Base-by-base conservation (phyloP, 1,140 invertebrate genomes). In the Hesperophylax magnus region DNA sequence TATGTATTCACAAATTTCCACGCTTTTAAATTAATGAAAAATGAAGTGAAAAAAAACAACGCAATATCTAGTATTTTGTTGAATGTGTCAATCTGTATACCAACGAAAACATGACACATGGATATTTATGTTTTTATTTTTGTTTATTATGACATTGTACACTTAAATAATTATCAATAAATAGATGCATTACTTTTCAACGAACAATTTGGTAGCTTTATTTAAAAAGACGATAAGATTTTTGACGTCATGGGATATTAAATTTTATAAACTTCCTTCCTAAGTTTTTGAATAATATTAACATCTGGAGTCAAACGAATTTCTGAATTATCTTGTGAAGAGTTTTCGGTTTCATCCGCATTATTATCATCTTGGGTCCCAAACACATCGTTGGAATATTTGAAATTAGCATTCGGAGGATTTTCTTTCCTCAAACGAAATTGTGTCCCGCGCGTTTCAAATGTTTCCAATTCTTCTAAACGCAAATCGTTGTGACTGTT, bases 241-340 rank as follows among this genome's bases (percentile, higher is more conserved):
- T 22, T 11, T 24, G 11, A 61, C 17, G 24, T 6, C 3, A 5
- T 6, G 8, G 24, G 18, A 20, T 18, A 18, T 22, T 58, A 58
- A 18, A 8, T 39, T 3, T 67, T 67, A 27, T 67, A n/a, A n/a
- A 22, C 22, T 60, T 31, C 53, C 27, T 78, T 18, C 24, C 77
- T 52, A 24, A 67, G 22, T 52, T 67, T 65, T 22, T 39, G 15
- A 14, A 78, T 67, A 65, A 78, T 24, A 58, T 72, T 69, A 17
- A 69, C 63, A 69, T 79, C 77, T 24, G 77, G 77, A 6, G 77
- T 79, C 52, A 79, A 79, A 71, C 65, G 63, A 72, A 79, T 34
- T 58, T 54, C 53, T 7, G n/a, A 20, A 7, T 69, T 63, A 17
- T 39, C 58, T 47, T 14, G 9, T 18, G 75, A 67, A 47, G 20